phyloP scores from a whole-genome alignment of 92 coral and sea anemone genomes.

The Porites cylindrica region DNA sequence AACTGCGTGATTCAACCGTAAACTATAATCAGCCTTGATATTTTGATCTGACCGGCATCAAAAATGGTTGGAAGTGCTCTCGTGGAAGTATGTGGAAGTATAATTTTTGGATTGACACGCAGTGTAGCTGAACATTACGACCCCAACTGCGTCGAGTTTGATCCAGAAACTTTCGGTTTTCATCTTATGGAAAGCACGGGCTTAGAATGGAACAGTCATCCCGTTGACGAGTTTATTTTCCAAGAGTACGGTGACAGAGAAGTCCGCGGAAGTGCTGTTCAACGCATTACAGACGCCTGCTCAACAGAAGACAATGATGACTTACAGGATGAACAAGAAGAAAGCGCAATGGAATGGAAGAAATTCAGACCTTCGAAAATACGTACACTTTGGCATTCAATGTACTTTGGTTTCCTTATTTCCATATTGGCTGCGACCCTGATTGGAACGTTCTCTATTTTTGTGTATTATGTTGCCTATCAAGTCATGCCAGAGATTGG shows the following conservation, averaged over 20 bases:
- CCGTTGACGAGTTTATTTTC: slow-evolving; percentile 1
- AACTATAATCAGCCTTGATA: too few relatives aligned
- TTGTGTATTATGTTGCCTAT: too few relatives aligned
- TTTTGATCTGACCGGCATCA: too few relatives aligned
- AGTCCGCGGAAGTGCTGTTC: background rate
- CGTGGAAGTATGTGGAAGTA: background rate
- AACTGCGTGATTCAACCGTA: too few relatives aligned
- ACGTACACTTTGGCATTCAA: slow-evolving; percentile 5
- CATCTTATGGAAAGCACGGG: slow-evolving; percentile 8
- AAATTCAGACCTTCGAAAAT: slow-evolving; percentile 9
- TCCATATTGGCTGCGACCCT: background rate
- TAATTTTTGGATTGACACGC: background rate
- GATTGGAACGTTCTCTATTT: background rate
- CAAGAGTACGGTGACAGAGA: slow-evolving; percentile 11
- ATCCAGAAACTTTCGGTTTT: background rate
- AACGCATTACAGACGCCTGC: background rate
- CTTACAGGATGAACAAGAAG: background rate
- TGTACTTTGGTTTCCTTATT: slow-evolving; percentile 1
- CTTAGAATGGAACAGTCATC: slow-evolving; percentile 2
- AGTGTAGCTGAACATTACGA: slow-evolving; percentile 1
- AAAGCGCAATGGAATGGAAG: slow-evolving; percentile 35
- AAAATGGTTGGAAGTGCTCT: background rate
- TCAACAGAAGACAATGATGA: background rate
- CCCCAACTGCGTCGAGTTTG: too few relatives aligned
- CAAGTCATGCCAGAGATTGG: too few relatives aligned